Evolutionary conservation across 2,888 invertebrate species (phyloP), one percentile per base, ranked within the genome.

Genomic region (Eremobia ochroleuca): DNA sequence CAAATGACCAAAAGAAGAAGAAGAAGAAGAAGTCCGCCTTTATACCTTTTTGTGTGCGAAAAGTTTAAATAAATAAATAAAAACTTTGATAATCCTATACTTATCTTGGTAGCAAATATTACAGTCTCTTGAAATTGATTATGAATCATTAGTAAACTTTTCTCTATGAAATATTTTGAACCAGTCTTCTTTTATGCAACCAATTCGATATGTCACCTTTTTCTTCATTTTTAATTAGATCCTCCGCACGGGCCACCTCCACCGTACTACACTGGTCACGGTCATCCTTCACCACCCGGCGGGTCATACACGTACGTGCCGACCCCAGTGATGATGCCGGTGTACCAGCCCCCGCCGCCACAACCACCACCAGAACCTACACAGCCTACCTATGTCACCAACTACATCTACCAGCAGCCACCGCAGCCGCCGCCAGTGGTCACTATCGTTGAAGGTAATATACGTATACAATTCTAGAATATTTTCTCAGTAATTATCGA

Each of bases 321-420:
- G 0, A 82, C 96, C 0, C 95, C 95, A 0, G 92, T 95, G 15
- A 92, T 95, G 93, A 93, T 96, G 94, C 96, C 96, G 1, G 82
- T 96, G 92, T 95, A 94, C 88, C 93, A 92, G 0, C 93, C 92
- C 4, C 90, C 87, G 3, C 90, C 88, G 4, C 93, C 88, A 0
- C 93, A 91, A 3, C 91, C 87, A 0, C 90, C 87, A 6, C 90
- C 87, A 0, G 89, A 87, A 31, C 90, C 89, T 0, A 82, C 79
- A 4, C 89, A 88, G 8, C 85, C 95, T 0, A 93, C 94, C 0
- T 93, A 92, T 83, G 92, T 95, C 84, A 95, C 94, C 58, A 96
- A 96, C 83, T 91, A 95, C 81, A 92, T 94, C 83, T 94, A 95
- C 81, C 94, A 92, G 6, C 92, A 89, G 43, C 87, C 82, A 40